These are phyloP conservation scores for Cryptus viduatorius DNA, from an alignment of 2,888 invertebrate species.

Conservation along the genomic window DNA sequence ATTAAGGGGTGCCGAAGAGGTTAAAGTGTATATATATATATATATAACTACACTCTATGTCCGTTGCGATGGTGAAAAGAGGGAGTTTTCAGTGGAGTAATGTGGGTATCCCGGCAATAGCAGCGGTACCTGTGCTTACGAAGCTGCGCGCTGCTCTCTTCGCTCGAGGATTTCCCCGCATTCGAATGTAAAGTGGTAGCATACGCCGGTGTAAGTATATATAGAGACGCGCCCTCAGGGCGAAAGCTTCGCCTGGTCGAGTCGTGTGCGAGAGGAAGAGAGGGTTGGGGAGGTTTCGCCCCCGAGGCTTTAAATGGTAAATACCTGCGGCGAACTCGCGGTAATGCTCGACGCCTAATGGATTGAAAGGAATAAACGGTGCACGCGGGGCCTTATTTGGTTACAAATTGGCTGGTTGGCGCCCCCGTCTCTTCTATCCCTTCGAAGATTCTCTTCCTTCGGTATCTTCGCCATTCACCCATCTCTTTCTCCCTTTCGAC, in stretches of 20 bases:
- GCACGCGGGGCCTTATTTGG: constrained; percentile 74
- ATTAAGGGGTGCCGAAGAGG: constrained; percentile 39
- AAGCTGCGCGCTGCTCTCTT: background rate
- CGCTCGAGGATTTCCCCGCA: constrained; percentile 41
- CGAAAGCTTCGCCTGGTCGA: constrained; percentile 16
- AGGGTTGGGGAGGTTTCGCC: background rate
- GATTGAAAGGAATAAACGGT: constrained; percentile 77
- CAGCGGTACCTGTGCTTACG: constrained; percentile 3
- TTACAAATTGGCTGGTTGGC: constrained; percentile 76
- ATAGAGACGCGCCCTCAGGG: background rate
- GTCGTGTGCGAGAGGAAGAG: background rate
- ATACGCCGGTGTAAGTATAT: background rate
- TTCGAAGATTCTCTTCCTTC: constrained; percentile 18
- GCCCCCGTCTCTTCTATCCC: constrained; percentile 35
- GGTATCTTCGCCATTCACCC: constrained; percentile 27
- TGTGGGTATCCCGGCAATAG: background rate
- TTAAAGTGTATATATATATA: constrained; percentile 8
- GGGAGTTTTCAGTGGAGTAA: background rate
- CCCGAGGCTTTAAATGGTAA: constrained; percentile 72
- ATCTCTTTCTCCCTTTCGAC: constrained; percentile 19
- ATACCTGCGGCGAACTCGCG: constrained; percentile 71
- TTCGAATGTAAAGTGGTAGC: constrained; percentile 63
- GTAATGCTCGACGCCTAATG: constrained; percentile 75
- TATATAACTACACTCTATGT: background rate
- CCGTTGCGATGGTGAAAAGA: constrained; percentile 2